Percentiles rank a stretch among this genome's conserved stretches.
phyloP scores from a whole-genome alignment of 2,888 invertebrate species.

The Melipona beecheii region DNA sequence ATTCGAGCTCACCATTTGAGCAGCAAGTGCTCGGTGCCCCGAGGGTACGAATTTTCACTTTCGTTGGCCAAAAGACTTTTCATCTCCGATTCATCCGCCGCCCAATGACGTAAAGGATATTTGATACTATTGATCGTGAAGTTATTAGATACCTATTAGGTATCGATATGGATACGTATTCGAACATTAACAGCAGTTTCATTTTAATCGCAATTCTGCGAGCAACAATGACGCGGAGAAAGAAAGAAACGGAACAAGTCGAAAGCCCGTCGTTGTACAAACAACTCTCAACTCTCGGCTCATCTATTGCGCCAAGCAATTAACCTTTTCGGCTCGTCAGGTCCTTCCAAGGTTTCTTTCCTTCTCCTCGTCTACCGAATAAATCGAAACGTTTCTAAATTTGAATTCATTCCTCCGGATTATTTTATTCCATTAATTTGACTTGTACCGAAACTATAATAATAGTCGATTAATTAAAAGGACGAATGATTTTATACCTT shows the following conservation, averaged over 20 bases:
- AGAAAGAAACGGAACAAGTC: slow-evolving; percentile 35
- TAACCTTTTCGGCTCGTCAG: slow-evolving; percentile 64
- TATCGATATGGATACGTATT: neutral
- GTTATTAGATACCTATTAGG: no score
- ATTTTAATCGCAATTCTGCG: neutral
- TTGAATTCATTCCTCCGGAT: neutral
- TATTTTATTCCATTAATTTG: no score
- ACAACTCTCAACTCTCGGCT: slow-evolving; percentile 64
- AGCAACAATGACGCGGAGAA: neutral
- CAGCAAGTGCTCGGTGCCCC: slow-evolving; percentile 76
- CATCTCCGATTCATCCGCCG: slow-evolving; percentile 73
- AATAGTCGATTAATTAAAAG: no score
- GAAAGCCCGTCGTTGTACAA: slow-evolving; percentile 74
- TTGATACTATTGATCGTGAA: no score
- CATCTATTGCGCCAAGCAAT: slow-evolving; percentile 73
- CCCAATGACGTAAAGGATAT: no score
- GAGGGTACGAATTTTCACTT: slow-evolving; percentile 69
- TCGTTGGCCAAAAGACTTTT: slow-evolving; percentile 77
- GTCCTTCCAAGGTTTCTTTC: slow-evolving; percentile 56
- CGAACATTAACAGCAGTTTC: neutral
- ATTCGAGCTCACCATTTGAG: slow-evolving; percentile 73
- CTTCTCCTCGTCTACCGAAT: neutral
- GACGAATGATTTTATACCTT: no score
- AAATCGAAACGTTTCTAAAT: slow-evolving; percentile 10
- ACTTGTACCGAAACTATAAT: no score